Evolutionary conservation across 23 tunicate species (phyloP), one percentile per base, ranked within the genome.

Genomic region (Aplidium turbinatum): DNA sequence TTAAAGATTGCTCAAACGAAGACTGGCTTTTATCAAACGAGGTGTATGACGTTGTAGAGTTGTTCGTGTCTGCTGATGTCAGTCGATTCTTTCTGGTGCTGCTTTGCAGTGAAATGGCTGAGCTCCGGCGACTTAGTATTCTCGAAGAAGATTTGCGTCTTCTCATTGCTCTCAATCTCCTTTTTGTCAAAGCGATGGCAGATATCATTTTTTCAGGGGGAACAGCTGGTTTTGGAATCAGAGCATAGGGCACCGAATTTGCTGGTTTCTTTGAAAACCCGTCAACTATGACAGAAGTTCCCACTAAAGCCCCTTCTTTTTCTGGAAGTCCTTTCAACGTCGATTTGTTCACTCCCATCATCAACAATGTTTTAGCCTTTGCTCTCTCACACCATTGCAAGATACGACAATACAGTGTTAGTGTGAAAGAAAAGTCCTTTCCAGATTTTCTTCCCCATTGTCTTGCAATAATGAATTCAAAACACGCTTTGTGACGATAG

Each of bases 381-480:
- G 97, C 97, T 67, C 86, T 48, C 57, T 91, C 89, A 31, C 82
- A 64, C 97, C 97, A 91, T 24, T 77, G 86, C 31, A 91, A 26
- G 5, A 91, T 58, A 20, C 82, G 71, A 73, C 97, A 91, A 62
- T 80, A 91, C 30, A 84, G 28, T 1, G 80, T 54, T 9, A 91
- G 33, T 2, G 97, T 72, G n/a, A 91, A 31, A 2, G 91, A 72
- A 42, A 91, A 55, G 58, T 82, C 81, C 26, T 72, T 84, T 20
- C 82, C 78, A 21, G 80, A 72, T 42, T 84, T 83, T 57, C 97
- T 42, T 13, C 86, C 97, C 97, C 97, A 91, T 58, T 91, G 97
- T 22, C 97, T 68, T 4, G 91, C 97, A 23, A 91, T 58, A n/a
- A 91, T 73, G 51, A 39, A 91, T 46, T 84, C 87, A 38, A 91